Evolutionary conservation across 2,113 vertebrate species (phyloP), one percentile per base, ranked within the genome.

Genomic region (Cyanoliseus patagonus): DNA sequence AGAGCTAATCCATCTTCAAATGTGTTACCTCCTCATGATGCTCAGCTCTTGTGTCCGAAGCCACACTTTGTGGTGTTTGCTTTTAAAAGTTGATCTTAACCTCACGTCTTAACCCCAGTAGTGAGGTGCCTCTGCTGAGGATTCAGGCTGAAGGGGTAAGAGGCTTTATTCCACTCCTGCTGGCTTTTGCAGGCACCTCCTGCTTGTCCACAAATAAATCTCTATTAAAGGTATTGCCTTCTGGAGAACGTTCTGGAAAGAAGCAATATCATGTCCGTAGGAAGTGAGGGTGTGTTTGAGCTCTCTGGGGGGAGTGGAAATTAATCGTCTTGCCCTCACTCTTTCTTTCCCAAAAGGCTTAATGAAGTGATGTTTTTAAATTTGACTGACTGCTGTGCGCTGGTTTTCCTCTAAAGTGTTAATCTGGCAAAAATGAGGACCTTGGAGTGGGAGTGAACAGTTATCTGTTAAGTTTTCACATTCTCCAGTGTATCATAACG

Each of bases 201-300:
- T 51, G 35, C 13, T 8, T 52, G 37, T 3, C 47, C 46, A 64
- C 47, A 66, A 52, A 30, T 46, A 27, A 27, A 37, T 25, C 16
- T 46, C 10, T 33, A 0, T 25, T 19, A 6, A 18, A 73, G 53
- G 16, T 18, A 2, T 7, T 30, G 57, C 73, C 42, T 57, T 83
- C 23, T 22, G 41, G 81, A 59, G 61, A 31, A 27, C 1, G 1
- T 23, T 69, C 57, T 69, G 66, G 53, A 37, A 44, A 47, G 70
- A 33, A 78, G 52, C 20, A 13, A 0, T 18, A 3, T 9, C 6
- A 0, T 2, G 4, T 31, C 0, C 0, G 14, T 28, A 30, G 47
- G 59, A 68, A 55, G 22, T 3, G 30, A 64, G 27, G 53, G 82
- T 49, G 23, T 44, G n/a, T 49, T 42, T 14, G 23, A 76, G 84